phyloP scores from a whole-genome alignment of 2,113 vertebrate species.

The Setophaga coronata region DNA sequence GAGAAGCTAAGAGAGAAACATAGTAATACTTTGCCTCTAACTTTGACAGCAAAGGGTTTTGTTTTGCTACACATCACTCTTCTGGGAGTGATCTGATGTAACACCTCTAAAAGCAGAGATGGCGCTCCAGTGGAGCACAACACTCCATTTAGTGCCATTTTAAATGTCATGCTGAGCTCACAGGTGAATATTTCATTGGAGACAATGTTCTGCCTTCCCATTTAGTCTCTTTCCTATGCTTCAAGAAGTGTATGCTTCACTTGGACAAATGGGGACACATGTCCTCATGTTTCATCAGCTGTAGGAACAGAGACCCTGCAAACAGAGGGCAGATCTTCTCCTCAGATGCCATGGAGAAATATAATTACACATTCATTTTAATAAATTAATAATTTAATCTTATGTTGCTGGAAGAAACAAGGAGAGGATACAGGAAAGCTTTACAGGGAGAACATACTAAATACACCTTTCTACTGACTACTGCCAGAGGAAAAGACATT shows the following conservation, averaged over 20 bases:
- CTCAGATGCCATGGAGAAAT: background rate
- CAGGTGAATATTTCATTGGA: background rate
- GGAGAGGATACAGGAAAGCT: background rate
- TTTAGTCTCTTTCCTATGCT: background rate
- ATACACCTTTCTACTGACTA: background rate
- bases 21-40: background rate
- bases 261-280: background rate
- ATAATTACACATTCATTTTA: background rate
- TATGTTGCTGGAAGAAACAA: background rate
- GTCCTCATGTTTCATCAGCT: background rate
- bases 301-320: background rate
- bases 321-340: background rate
- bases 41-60: background rate
- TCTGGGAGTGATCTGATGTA: rapidly evolving
- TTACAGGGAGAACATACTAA: background rate
- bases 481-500: background rate
- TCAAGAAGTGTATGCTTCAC: background rate
- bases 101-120: background rate
- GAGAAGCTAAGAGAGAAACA: background rate
- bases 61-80: background rate
- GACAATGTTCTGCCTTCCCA: background rate
- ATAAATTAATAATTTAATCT: background rate
- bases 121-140: background rate
- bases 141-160: background rate
- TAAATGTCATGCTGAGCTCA: background rate